Evolutionary conservation across 2,888 invertebrate species (phyloP).

Genomic region (Chaetogeoica ovagalla): DNA sequence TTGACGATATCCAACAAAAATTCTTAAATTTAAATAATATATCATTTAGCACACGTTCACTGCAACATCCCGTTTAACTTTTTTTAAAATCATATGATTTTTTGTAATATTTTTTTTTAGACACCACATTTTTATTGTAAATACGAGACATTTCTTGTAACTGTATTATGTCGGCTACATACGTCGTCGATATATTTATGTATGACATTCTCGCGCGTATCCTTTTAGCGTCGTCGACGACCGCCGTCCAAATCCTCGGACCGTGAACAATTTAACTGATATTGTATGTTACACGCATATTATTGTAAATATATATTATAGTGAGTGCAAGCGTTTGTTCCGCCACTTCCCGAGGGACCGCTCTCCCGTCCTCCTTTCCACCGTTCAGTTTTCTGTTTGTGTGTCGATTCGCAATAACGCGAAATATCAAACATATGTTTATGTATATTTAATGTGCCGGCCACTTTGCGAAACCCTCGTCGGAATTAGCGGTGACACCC

Average conservation of each 20-base stretch:
- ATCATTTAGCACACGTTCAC: too few relatives aligned
- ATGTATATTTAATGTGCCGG: constrained; percentile 45
- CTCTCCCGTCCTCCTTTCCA: not conserved
- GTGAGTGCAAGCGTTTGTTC: not conserved
- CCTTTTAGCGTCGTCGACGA: too few relatives aligned
- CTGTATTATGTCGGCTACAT: too few relatives aligned
- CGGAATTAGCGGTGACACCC: not conserved
- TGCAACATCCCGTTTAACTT: too few relatives aligned
- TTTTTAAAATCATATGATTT: too few relatives aligned
- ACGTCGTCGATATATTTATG: too few relatives aligned
- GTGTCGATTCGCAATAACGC: constrained; percentile 36
- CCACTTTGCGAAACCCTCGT: constrained; percentile 41
- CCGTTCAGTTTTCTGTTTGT: not conserved
- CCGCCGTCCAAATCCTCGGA: not conserved
- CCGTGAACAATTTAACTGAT: constrained; percentile 45
- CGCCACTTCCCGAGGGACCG: not conserved
- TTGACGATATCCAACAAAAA: too few relatives aligned
- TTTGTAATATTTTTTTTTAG: too few relatives aligned
- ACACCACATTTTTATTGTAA: too few relatives aligned
- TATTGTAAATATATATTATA: not conserved
- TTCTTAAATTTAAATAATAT: too few relatives aligned
- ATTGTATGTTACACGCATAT: not conserved
- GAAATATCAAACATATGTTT: constrained; percentile 48
- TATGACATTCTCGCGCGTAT: too few relatives aligned
- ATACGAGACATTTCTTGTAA: too few relatives aligned